phyloP scores from a whole-genome alignment of 2,113 vertebrate species.

The Herpetotheres cachinnans region DNA sequence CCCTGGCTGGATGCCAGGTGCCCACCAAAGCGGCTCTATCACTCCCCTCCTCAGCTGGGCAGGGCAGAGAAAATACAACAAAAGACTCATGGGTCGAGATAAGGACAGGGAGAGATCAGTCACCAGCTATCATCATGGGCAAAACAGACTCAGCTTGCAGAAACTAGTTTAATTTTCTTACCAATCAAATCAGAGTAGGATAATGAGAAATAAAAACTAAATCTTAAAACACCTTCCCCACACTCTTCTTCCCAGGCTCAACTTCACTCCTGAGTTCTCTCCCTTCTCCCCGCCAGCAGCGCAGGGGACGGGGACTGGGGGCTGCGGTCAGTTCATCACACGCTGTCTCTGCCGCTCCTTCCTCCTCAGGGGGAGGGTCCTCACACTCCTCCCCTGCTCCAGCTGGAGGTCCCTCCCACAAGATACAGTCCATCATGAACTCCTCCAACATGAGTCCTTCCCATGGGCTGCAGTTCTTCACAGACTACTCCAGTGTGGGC shows the following conservation, averaged over 20 bases:
- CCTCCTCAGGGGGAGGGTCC: background rate
- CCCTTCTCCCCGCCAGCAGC: background rate
- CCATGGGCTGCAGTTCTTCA: background rate
- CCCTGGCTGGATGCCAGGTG: background rate
- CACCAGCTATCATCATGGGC: background rate
- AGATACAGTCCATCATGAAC: background rate
- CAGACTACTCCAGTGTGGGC: background rate
- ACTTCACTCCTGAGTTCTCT: accelerated
- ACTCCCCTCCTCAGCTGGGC: background rate
- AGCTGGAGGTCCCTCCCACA: background rate
- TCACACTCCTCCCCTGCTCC: background rate
- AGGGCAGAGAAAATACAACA: background rate
- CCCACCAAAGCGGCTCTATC: background rate
- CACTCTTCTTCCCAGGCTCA: accelerated
- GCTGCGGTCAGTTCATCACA: background rate
- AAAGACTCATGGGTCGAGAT: background rate
- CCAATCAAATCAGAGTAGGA: background rate
- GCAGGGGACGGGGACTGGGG: background rate
- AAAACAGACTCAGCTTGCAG: background rate
- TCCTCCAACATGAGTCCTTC: background rate
- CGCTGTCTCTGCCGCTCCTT: background rate
- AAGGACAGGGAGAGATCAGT: background rate
- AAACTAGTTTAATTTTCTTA: background rate
- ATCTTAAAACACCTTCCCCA: background rate
- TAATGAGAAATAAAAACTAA: background rate